Evolutionary conservation across 2,797 vertebrate genomes (phyloP).

Genomic region (Mus caroli): DNA sequence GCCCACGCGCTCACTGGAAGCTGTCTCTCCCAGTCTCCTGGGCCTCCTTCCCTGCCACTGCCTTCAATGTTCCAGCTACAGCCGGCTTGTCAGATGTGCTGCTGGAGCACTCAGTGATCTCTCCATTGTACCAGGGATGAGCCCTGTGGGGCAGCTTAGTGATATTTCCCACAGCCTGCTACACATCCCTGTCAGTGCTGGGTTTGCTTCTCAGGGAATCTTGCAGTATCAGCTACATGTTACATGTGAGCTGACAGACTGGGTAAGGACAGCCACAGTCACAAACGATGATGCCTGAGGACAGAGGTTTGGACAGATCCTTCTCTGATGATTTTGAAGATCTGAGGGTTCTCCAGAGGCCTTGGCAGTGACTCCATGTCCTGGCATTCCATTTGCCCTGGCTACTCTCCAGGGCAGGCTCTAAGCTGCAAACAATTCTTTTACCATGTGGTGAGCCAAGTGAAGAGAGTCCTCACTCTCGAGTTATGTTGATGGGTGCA

Average conservation of each 20-base stretch:
- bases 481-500: background rate
- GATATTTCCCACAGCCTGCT: rapidly evolving
- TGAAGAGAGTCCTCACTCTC: background rate
- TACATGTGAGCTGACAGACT: background rate
- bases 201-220: background rate
- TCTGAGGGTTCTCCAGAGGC: background rate
- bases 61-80: background rate
- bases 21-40: background rate
- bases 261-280: background rate
- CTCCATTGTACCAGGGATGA: background rate
- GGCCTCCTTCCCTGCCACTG: background rate
- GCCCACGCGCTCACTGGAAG: rapidly evolving
- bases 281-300: background rate
- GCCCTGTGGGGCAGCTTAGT: background rate
- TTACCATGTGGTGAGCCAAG: background rate
- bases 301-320: background rate
- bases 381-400: background rate
- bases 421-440: background rate
- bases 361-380: background rate
- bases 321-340: background rate
- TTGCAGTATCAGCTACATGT: background rate
- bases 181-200: background rate
- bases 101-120: background rate
- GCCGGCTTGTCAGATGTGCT: background rate
- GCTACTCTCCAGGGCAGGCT: background rate